phyloP scores from a whole-genome alignment of 2,888 invertebrate species.

The Pegoplata infirma region DNA sequence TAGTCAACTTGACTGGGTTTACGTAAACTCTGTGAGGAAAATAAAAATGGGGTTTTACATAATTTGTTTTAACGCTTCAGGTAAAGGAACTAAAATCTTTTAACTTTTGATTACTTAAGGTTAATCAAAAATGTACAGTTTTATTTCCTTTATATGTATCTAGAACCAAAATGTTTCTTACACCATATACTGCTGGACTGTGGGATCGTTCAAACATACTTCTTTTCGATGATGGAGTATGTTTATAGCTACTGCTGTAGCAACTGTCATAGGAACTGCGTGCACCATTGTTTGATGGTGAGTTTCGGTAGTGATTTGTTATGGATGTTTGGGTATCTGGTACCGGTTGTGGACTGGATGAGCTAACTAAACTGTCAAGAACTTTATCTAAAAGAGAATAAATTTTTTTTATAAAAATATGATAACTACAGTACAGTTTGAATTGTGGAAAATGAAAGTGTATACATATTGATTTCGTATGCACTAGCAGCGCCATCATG shows the following conservation, averaged over 20 bases:
- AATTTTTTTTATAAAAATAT: not conserved
- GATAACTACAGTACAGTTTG: no score
- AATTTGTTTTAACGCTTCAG: not conserved
- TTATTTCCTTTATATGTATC: not conserved
- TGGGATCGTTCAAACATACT: slow-evolving; percentile 74
- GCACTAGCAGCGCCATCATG: no score
- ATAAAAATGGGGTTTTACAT: not conserved
- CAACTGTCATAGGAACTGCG: slow-evolving; percentile 73
- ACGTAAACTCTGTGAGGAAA: slow-evolving; percentile 73
- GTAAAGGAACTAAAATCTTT: not conserved
- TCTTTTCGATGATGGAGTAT: slow-evolving; percentile 74
- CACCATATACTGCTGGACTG: slow-evolving; percentile 75
- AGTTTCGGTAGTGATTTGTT: slow-evolving; percentile 73
- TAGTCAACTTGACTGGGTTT: slow-evolving; percentile 70
- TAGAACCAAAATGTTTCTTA: slow-evolving; percentile 67
- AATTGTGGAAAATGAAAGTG: no score
- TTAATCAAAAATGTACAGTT: not conserved
- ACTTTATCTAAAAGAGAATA: slow-evolving; percentile 66
- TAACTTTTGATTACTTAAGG: not conserved
- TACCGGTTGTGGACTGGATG: slow-evolving; percentile 77
- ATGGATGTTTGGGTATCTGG: slow-evolving; percentile 73
- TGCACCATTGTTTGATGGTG: slow-evolving; percentile 69
- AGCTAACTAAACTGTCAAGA: slow-evolving; percentile 66
- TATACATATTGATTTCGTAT: no score
- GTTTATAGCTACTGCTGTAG: slow-evolving; percentile 71